Base-by-base conservation (phyloP, 2,888 invertebrate species). In the Sympetrum striolatum region DNA sequence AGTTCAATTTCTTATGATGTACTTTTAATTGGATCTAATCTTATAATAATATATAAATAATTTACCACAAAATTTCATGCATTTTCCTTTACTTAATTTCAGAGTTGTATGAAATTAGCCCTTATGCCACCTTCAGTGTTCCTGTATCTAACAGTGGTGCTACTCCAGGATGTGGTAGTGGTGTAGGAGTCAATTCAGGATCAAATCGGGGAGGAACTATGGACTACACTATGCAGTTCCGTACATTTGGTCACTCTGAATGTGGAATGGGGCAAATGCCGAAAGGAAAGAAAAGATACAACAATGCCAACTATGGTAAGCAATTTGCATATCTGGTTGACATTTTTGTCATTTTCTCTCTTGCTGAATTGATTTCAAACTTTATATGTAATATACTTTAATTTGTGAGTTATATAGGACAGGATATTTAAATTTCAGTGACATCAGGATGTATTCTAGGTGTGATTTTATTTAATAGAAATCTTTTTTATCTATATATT, bases 81-180 rank as follows among this genome's bases (percentile, higher is more conserved):
- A 18, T 82, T 82, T n/a, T 86, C 86, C 18, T 86, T 58, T 86
- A 14, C n/a, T 60, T 37, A 64, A 25, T 73, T 90, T 93, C 93
- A 96, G 97, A 97, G 93, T 97, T 97, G 95, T 97, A 97, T 94
- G 97, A 97, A 94, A 97, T 97, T 93, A 97, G 97, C 93, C 97
- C 97, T 1, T 97, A 97, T 93, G 97, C 97, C 86, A 97, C 97
- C 53, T 97, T 97, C 93, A 97, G 96, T 91, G 97, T 97, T 39
- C 95, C 96, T 91, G 86, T 86, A 64, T 86, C 86, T 37, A 86
- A 86, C 37, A 86, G 86, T 60, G 86, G 86, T 60, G 86, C 86
- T 86, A 86, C 86, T 37, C 60, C 86, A 86, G 86, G 60, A 86
- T 86, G 86, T 60, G 86, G 86, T 15, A 86, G 86, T 86, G 37